These are phyloP conservation scores for Mimumesa dahlbomi DNA, from an alignment of 2,888 invertebrate species.

Conservation along the genomic window DNA sequence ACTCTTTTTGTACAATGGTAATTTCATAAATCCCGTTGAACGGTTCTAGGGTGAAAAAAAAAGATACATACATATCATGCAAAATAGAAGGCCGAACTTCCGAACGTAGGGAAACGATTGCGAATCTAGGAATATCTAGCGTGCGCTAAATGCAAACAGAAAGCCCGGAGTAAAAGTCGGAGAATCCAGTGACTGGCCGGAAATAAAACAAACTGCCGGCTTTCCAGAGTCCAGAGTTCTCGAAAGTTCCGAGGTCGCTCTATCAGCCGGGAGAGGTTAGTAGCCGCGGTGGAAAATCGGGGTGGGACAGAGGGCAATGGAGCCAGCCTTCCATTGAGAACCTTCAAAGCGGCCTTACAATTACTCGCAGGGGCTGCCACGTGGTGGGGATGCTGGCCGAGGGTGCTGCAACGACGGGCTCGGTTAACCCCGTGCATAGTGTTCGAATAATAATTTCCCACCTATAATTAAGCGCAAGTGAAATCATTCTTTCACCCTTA, in stretches of 20 bases:
- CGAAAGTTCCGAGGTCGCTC: slow-evolving; percentile 20
- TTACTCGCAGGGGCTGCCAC: slow-evolving; percentile 28
- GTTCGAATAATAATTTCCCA: slow-evolving; percentile 40
- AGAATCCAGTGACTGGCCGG: neutral
- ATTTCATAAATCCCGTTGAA: too few relatives aligned
- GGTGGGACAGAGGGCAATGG: slow-evolving; percentile 43
- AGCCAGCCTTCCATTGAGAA: slow-evolving; percentile 63
- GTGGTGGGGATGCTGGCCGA: slow-evolving; percentile 35
- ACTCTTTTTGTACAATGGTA: too few relatives aligned
- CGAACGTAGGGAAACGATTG: too few relatives aligned
- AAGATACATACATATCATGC: too few relatives aligned
- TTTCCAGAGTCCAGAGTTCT: slow-evolving; percentile 8
- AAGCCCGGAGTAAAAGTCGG: neutral
- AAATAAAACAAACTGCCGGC: slow-evolving; percentile 14
- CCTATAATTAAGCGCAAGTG: slow-evolving; percentile 34
- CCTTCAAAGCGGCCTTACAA: slow-evolving; percentile 62
- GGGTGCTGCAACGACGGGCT: slow-evolving; percentile 27
- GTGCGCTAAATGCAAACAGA: too few relatives aligned
- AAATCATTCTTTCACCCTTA: too few relatives aligned
- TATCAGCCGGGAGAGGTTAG: slow-evolving; percentile 13
- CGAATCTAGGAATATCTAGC: too few relatives aligned
- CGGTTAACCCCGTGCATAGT: slow-evolving; percentile 23
- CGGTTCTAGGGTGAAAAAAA: too few relatives aligned
- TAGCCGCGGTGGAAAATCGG: slow-evolving; percentile 39
- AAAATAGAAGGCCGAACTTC: too few relatives aligned